Evolutionary conservation across 2,113 vertebrate species (phyloP), one percentile per base, ranked within the genome.

Genomic region (Upupa epops): DNA sequence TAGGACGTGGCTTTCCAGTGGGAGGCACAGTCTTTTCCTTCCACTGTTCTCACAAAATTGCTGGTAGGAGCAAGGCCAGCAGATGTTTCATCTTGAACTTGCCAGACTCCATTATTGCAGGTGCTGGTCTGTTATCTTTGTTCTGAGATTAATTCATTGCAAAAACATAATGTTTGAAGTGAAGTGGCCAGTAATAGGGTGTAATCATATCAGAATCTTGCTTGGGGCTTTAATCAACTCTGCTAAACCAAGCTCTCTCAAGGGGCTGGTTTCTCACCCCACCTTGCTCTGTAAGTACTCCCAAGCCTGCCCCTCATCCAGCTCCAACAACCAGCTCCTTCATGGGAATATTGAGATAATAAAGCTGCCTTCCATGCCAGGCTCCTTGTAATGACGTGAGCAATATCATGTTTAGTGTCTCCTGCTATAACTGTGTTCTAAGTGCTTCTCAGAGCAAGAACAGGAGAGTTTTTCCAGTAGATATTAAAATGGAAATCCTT

Each of bases 371-470:
- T 85, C 64, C 11, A 9, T 18, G 36, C 37, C n/a, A 80, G 60
- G 17, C 59, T 85, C 34, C 63, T 93, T 65, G 12, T 70, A 79
- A 70, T 69, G 58, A 72, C 29, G 25, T 71, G 64, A 90, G 78
- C 45, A 94, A 64, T 93, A 52, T 2, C 64, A 45, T 7, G 3
- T 82, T 90, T 86, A 84, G 48, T 55, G 17, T 66, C 63, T 88
- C 37, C 8, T 79, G 73, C 83, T 76, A 1, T 95, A 94, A 92
- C 68, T 90, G 48, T 77, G 48, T 60, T 90, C 86, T 93, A 92
- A 93, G 84, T 86, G 65, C 65, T 92, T 40, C 82, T 86, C 37
- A 49, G 81, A 95, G 86, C 46, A 92, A 75, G 64, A 66, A 72
- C 69, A 72, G 84, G 52, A 66, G 66, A 78, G 45, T 72, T 91